These are phyloP conservation scores for Diarsia brunnea DNA, from an alignment of 2,888 invertebrate genomes.

Conservation along the genomic window DNA sequence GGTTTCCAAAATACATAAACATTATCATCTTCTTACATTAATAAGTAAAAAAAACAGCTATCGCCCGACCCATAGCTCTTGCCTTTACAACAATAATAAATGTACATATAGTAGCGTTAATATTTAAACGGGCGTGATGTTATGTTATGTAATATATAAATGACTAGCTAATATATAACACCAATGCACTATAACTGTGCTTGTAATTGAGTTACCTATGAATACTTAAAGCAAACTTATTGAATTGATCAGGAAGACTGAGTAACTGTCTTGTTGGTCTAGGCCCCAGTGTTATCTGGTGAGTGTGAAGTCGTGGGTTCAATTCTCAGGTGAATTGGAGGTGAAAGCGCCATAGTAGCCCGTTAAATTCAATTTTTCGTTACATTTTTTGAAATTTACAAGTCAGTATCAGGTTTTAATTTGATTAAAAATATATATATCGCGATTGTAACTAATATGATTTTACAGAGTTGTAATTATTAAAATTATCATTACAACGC, in stretches of 20 bases:
- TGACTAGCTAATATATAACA: constrained; percentile 35
- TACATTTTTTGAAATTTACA: too few species aligned
- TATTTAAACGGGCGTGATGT: constrained; percentile 45
- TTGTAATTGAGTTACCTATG: constrained; percentile 5
- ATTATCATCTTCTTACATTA: constrained; percentile 23
- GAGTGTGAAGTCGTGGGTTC: too few species aligned
- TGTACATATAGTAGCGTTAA: constrained; percentile 64
- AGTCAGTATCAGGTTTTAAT: too few species aligned
- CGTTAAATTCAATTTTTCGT: too few species aligned
- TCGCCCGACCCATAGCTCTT: constrained; percentile 85
- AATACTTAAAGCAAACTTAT: constrained; percentile 17
- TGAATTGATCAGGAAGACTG: neutral
- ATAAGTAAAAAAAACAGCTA: constrained; percentile 79
- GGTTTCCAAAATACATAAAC: constrained; percentile 6
- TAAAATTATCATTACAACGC: too few species aligned
- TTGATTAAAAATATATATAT: too few species aligned
- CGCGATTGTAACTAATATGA: too few species aligned
- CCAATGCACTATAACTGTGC: constrained; percentile 28
- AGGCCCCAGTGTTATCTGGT: neutral
- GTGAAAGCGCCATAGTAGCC: too few species aligned
- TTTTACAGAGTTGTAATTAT: too few species aligned
- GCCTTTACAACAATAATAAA: constrained; percentile 79
- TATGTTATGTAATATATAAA: constrained; percentile 9
- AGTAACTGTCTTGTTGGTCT: neutral
- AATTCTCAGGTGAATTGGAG: too few species aligned